Conservation (phyloP, 2,888 invertebrate genomes). For the Drosophila histrio region DNA sequence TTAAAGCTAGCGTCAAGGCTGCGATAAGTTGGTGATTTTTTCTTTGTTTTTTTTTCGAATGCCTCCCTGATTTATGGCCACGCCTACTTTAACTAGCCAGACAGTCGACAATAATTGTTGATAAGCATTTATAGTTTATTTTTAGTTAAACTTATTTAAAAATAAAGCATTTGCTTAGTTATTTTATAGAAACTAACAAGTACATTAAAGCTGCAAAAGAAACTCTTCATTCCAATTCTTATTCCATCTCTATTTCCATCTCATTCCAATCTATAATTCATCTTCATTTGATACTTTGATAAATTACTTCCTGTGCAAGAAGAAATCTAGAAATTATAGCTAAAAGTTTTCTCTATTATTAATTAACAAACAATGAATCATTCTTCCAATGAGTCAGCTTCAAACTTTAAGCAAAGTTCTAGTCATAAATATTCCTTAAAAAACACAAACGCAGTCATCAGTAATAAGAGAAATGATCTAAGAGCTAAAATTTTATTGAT, state of each 20-base stretch:
- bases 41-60: not conserved
- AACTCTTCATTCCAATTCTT: too few relatives aligned
- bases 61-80: not conserved
- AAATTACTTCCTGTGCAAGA: slow-evolving; percentile 31
- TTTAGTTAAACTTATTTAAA: too few relatives aligned
- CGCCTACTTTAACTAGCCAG: not conserved
- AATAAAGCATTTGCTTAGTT: too few relatives aligned
- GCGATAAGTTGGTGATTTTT: slow-evolving; percentile 24
- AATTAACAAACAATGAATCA: slow-evolving; percentile 26
- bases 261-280: not conserved
- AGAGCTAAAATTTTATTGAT: not conserved
- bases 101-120: not conserved
- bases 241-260: too few relatives aligned
- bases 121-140: slow-evolving; percentile 19
- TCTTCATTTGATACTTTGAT: slow-evolving; percentile 20
- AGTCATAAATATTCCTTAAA: not conserved
- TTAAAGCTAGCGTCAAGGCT: slow-evolving; percentile 63
- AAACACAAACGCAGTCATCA: not conserved
- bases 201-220: too few relatives aligned
- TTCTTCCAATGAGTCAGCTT: slow-evolving; percentile 7
- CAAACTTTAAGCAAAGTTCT: not conserved
- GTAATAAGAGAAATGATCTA: not conserved
- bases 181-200: too few relatives aligned
- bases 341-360: slow-evolving; percentile 13
- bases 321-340: slow-evolving; percentile 13